These are phyloP conservation scores for Pocillopora verrucosa DNA, from an alignment of 64 coral and sea anemone genomes.

Conservation along the genomic window DNA sequence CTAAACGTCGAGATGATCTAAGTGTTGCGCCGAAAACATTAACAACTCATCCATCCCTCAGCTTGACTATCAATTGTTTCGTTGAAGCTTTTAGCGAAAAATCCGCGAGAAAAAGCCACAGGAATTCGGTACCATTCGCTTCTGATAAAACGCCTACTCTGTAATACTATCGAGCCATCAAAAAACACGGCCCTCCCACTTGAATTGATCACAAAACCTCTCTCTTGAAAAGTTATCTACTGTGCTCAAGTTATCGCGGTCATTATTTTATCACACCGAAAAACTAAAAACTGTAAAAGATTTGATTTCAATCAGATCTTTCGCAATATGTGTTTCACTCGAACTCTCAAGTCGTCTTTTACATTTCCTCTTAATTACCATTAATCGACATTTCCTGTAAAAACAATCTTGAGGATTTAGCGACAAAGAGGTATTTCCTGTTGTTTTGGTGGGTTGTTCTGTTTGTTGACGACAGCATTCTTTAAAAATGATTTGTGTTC, in stretches of 20 bases:
- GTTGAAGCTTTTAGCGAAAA: not conserved
- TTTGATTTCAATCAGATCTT: not conserved
- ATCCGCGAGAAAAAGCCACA: not conserved
- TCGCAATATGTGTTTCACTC: not conserved
- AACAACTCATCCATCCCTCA: not conserved
- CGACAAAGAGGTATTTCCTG: slow-evolving; percentile 9
- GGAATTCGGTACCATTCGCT: not conserved
- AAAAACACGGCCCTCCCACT: not conserved
- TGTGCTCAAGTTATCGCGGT: not conserved
- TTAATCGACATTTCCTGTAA: not conserved
- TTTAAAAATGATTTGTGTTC: slow-evolving; percentile 7
- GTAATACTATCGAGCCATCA: not conserved
- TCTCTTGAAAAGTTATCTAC: not conserved
- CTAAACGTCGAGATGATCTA: not conserved
- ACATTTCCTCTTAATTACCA: not conserved
- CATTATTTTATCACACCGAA: not conserved
- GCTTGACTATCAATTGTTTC: not conserved
- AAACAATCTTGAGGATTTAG: slow-evolving; percentile 9
- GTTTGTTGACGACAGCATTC: slow-evolving; percentile 20
- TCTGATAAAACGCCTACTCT: not conserved
- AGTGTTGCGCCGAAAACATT: not conserved
- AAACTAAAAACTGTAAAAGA: not conserved
- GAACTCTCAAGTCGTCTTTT: not conserved
- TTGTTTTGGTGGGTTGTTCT: not conserved
- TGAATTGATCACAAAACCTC: not conserved